Conservation (phyloP, 2,113 vertebrate species). For the Psammodynastes pulverulentus region DNA sequence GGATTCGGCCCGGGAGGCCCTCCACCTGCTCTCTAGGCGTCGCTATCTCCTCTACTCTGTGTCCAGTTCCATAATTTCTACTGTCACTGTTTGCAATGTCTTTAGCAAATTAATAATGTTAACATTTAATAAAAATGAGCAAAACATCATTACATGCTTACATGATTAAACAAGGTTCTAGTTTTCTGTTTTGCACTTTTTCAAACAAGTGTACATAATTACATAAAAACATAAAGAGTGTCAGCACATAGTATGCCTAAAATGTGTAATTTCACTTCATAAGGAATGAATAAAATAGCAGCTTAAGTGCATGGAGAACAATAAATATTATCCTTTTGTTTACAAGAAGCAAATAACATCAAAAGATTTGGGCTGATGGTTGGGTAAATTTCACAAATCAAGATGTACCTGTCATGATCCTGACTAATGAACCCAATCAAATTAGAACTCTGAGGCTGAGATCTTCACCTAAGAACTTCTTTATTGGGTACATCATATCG, state of each 20-base stretch:
- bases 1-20: too few relatives aligned
- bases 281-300: conserved; percentile 14
- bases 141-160: neutral
- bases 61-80: neutral
- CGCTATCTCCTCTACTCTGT: too few relatives aligned
- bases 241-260: neutral
- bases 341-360: neutral
- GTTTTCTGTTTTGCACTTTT: neutral
- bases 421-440: too few relatives aligned
- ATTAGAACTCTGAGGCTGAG: too few relatives aligned
- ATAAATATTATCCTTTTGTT: neutral
- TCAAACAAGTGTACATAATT: neutral
- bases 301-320: neutral
- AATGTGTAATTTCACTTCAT: conserved; percentile 8
- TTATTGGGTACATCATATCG: too few relatives aligned
- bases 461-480: too few relatives aligned
- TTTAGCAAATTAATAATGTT: neutral
- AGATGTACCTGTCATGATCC: neutral
- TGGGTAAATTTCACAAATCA: neutral
- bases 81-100: neutral
- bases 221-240: neutral
- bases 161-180: neutral
- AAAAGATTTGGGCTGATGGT: neutral
- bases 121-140: neutral
- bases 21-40: too few relatives aligned